Conservation (phyloP, 2,113 vertebrate genomes). For the Maccullochella peelii region DNA sequence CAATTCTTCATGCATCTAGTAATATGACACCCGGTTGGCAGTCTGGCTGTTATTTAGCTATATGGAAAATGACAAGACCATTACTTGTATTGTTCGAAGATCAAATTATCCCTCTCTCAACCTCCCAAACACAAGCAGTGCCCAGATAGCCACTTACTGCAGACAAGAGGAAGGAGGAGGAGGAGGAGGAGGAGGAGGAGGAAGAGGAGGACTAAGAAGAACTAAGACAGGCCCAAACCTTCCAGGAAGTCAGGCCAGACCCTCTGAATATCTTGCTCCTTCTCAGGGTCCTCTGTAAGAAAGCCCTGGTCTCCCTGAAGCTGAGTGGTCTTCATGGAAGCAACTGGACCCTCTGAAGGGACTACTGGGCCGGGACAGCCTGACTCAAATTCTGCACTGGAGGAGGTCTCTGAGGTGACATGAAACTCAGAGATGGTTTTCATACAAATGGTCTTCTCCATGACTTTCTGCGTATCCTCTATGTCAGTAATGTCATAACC, state of each 20-base stretch:
- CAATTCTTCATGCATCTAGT: not conserved
- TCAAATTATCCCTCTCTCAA: constrained; percentile 47
- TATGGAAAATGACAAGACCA: constrained; percentile 51
- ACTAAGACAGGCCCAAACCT: constrained; percentile 52
- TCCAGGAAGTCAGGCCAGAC: constrained; percentile 35
- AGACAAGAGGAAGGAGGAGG: constrained; percentile 5
- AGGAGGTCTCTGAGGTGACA: not conserved
- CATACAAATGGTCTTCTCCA: not conserved
- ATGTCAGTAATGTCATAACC: not conserved
- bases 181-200: not conserved
- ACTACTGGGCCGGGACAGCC: not conserved
- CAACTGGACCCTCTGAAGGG: not conserved
- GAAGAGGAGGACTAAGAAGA: not conserved
- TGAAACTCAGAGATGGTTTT: not conserved
- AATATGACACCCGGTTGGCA: constrained; percentile 16
- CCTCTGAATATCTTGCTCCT: not conserved
- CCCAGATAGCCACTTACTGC: not conserved
- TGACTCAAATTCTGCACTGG: not conserved
- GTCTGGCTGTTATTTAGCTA: constrained; percentile 21
- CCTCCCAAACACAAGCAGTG: constrained; percentile 20
- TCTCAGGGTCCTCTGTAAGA: not conserved
- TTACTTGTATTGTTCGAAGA: constrained; percentile 35
- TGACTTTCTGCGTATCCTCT: not conserved
- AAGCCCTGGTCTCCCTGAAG: not conserved
- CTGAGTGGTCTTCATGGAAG: not conserved